phyloP scores from a whole-genome alignment of 2,113 vertebrate genomes.

The Hydropotes inermis region DNA sequence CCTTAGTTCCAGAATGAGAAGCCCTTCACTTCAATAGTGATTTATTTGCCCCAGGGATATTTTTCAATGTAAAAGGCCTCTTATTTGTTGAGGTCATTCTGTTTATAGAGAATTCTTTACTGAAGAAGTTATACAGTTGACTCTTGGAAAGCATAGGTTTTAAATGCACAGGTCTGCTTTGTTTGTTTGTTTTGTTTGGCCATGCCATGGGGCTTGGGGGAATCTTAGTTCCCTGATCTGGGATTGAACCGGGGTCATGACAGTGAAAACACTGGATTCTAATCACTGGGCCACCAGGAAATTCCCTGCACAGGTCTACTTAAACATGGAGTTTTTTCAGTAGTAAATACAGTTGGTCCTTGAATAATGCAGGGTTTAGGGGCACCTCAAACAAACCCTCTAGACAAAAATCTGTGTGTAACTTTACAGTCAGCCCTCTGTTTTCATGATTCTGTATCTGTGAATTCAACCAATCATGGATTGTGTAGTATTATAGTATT shows the following conservation, averaged over 20 bases:
- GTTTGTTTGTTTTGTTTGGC: not conserved
- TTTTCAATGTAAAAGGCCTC: not conserved
- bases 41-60: constrained; percentile 7
- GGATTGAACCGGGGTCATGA: not conserved
- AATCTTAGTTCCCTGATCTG: not conserved
- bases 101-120: not conserved
- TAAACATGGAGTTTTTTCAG: not conserved
- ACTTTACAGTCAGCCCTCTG: not conserved
- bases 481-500: not conserved
- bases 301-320: not conserved
- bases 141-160: not conserved
- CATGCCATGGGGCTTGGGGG: not conserved
- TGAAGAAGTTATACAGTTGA: not conserved
- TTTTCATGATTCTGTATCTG: not conserved
- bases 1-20: constrained; percentile 5
- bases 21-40: not conserved
- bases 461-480: not conserved
- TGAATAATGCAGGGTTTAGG: not conserved
- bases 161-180: not conserved
- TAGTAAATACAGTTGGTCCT: not conserved
- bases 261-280: not conserved
- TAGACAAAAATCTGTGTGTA: not conserved
- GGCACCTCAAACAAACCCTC: not conserved
- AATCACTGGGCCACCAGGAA: not conserved
- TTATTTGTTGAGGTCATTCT: not conserved